phyloP scores from a whole-genome alignment of 2,113 vertebrate genomes.

The Tichodroma muraria region DNA sequence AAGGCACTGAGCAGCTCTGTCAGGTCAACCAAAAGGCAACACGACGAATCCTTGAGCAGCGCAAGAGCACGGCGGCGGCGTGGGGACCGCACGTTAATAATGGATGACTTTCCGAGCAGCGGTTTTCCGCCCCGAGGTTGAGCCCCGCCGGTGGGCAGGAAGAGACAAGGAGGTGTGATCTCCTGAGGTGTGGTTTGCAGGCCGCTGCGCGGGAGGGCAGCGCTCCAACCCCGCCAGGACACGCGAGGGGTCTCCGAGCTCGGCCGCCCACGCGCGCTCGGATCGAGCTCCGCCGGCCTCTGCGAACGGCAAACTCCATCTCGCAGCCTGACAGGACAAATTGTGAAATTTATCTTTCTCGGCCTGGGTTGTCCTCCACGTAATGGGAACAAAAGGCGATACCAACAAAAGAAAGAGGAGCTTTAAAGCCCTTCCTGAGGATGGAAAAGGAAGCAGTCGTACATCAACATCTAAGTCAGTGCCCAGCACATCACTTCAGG shows the following conservation, averaged over 20 bases:
- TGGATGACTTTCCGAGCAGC: background rate
- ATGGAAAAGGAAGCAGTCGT: background rate
- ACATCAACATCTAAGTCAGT: conserved; percentile 8
- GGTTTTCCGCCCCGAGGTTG: background rate
- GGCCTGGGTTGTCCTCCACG: background rate
- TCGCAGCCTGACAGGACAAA: conserved; percentile 52
- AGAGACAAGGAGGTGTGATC: background rate
- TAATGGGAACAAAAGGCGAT: conserved; percentile 31
- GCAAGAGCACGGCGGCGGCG: background rate
- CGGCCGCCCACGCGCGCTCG: background rate
- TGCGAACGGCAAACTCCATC: conserved; percentile 24
- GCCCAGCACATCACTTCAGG: background rate
- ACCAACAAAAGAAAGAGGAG: background rate
- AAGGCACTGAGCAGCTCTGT: background rate
- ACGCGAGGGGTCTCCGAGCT: background rate
- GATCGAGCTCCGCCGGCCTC: background rate
- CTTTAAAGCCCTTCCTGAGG: background rate
- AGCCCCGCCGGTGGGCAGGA: background rate
- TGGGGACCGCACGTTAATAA: background rate
- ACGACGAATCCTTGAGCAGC: background rate
- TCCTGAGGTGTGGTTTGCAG: background rate
- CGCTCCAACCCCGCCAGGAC: background rate
- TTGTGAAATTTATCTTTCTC: conserved; percentile 48
- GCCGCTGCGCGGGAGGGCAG: background rate
- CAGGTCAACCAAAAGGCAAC: background rate